Base-by-base conservation (phyloP, 2,888 invertebrate species). In the Tortrix viridana region DNA sequence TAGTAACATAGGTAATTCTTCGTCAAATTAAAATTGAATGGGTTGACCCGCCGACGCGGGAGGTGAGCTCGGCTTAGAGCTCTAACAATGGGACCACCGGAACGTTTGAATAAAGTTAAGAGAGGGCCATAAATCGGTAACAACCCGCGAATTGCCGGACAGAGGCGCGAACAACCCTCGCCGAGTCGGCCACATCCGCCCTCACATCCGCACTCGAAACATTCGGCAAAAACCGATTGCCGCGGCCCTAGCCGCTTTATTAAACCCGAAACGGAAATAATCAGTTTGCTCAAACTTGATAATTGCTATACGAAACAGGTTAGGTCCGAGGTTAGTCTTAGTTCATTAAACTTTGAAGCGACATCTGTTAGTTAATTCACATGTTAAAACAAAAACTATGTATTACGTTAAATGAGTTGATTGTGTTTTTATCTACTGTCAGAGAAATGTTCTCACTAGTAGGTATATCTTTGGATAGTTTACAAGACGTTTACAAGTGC, bases 81-180 rank as follows among this genome's bases (percentile, higher is more conserved):
- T 19, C 80, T 84, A 75, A 91, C 90, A 91, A 92, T 89, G 82
- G 90, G 91, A 92, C 91, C 91, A 91, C 91, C 91, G 84, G 80
- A 88, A 86, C 80, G 78, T 80, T 53, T 79, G 85, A 82, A 88
- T 88, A 84, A 87, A 87, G 76, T 88, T 88, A 80, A 85, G 90
- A 90, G 91, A 88, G 88, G 88, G 82, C 80, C 80, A 71, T 82
- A 81, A 92, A 91, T 87, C 87, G 87, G 88, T 88, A 87, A 89
- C 86, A 85, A 86, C 88, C 84, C 71, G 89, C 89, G 86, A 89
- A 90, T 91, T 86, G 88, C 85, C 84, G 81, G 87, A 87, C 90
- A 84, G 90, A 89, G 91, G 90, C 91, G 90, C 85, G 88, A 91
- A 91, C 81, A 74, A 81, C 80, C 74, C 75, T 74, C 75, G 76